Base-by-base conservation (phyloP, 2,797 vertebrate species). In the Tauraco hartlaubi region DNA sequence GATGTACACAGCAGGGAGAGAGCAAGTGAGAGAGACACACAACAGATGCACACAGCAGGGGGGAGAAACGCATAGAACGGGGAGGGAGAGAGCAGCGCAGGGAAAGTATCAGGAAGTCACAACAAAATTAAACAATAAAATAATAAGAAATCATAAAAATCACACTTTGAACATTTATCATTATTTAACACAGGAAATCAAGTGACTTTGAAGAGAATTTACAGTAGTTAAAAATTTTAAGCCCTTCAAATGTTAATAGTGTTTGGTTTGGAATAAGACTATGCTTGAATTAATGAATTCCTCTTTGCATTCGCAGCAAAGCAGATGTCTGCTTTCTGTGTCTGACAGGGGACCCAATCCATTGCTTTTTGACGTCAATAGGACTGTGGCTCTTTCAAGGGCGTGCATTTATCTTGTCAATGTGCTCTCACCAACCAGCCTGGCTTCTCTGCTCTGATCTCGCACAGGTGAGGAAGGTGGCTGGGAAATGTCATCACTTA, bases 41-140 rank as follows among this genome's bases (percentile, higher is more conserved):
- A 94, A 96, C 97, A 98, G 97, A 97, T 97, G 96, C 92, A 75
- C 95, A 6, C 96, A 94, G 97, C 95, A 33, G 96, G 96, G 72
- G 93, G 77, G 80, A 85, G 78, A 95, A 85, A 96, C 64, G 95
- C 96, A 85, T 91, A 41, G 94, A 94, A 68, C 5, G 20, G 48
- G 69, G 66, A 15, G 69, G 44, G 80, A 41, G 90, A 56, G 58
- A 84, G 85, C 84, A 58, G 62, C 23, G 1, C 21, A 21, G 74
- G 87, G 66, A 8, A 90, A 90, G 56, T 64, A 85, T 75, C 52
- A 63, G 84, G 88, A 88, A 94, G 23, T 56, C 15, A 20, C 37
- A 44, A 54, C 35, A 84, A 89, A 95, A 95, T 85, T 51, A 82
- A 93, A 75, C 80, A 96, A 89, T 84, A 92, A 67, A 83, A 72